Evolutionary conservation across 1,140 invertebrate species (phyloP).

Genomic region (Trachelipus rathkii): DNA sequence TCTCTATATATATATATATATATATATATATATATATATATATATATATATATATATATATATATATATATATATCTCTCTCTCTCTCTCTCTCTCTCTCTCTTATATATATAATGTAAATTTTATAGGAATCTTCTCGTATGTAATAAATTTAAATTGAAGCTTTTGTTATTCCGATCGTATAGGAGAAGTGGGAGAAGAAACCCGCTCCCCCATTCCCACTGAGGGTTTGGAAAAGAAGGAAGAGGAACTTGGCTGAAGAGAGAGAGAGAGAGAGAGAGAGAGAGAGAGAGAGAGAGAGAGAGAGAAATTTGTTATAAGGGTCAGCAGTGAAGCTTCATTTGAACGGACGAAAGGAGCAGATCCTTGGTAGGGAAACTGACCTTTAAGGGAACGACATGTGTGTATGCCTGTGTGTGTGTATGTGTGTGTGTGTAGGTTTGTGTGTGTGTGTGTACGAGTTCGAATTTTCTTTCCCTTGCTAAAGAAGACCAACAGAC

Average conservation of each 20-base stretch:
- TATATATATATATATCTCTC: slow-evolving; percentile 15
- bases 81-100: too few species aligned
- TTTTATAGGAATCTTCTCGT: slow-evolving; percentile 5
- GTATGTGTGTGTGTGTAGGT: too few species aligned
- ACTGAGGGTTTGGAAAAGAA: neutral
- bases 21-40: slow-evolving; percentile 2
- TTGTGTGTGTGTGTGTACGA: too few species aligned
- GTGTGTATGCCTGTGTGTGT: too few species aligned
- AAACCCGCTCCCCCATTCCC: neutral
- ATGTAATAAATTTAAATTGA: slow-evolving; percentile 14
- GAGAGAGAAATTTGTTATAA: neutral
- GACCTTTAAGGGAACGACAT: too few species aligned
- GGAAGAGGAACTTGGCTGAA: neutral
- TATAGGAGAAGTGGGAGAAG: neutral
- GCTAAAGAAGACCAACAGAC: too few species aligned
- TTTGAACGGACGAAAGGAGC: neutral
- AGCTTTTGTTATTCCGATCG: slow-evolving; percentile 10
- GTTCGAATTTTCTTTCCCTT: too few species aligned
- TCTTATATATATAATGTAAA: slow-evolving; percentile 12
- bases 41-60: slow-evolving; percentile 5
- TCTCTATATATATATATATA: slow-evolving; percentile 12
- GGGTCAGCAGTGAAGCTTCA: neutral
- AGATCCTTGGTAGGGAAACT: too few species aligned
- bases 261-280: neutral
- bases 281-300: neutral